Base-by-base conservation (phyloP, 1,140 invertebrate species). In the Drosophila elegans region DNA sequence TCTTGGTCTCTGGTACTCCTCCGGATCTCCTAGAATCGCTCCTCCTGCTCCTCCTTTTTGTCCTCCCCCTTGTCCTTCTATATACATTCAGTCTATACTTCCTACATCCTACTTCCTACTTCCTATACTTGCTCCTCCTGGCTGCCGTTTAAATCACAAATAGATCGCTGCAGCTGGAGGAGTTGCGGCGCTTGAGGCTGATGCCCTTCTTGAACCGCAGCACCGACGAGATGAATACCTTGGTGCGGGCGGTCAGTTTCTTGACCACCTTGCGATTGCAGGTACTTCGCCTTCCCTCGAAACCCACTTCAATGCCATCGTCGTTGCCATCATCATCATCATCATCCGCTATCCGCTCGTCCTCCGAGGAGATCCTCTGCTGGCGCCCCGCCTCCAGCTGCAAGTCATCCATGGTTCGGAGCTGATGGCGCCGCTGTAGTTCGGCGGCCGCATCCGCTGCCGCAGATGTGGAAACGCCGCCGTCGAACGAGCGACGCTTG, bases 151-250 rank as follows among this genome's bases (percentile, higher is more conserved):
- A 92, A 71, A 92, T 92, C 59, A 91, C 90, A 54, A 92, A 92
- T 27, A 92, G 57, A 74, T 92, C 88, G 49, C 84, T 92, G 76
- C 91, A 92, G 61, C 85, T 91, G 34, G 78, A 89, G 2, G 91
- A 92, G 59, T 76, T 92, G 48, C 91, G 76, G 0, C 91, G 67
- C 45, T 80, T 90, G 49, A 92, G 80, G 53, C 84, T 84, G 29
- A 86, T 68, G 32, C 76, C 34, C 34, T 82, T 88, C 57, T 92
- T 92, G 42, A 92, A 91, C 44, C 90, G 85, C 53, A 92, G 34
- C 49, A 92, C 85, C 13, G 91, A 92, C 1, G 88, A 71, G 2
- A 92, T 41, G 32, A 92, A 91, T 3, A 81, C 61, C 60, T 90
- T 91, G 32, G 91, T 92, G 38, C 90, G 79, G 34, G 77, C 80